Conservation (phyloP, 2,113 vertebrate genomes). For the rat (Rattus norvegicus) region GRCr8 NC_086026.1:34884001-34884500, state of each 20-base stretch:
- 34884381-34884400: neutral
- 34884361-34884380: neutral
- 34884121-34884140: neutral
- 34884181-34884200: neutral
- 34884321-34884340: neutral
- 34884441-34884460: neutral
- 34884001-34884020: neutral
- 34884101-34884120: neutral
- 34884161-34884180: neutral
- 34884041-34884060: neutral
- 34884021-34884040: neutral
- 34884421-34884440: neutral
- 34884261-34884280: neutral
- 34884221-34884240: neutral
- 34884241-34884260: neutral
- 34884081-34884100: constrained; percentile 12
- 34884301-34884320: constrained; percentile 13
- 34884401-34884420: neutral
- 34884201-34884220: neutral
- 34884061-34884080: neutral
- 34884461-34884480: constrained; percentile 31
- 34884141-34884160: neutral
- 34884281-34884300: neutral
- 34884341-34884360: neutral
- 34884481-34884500: neutral